Base-by-base conservation (phyloP, 1,140 invertebrate genomes). In the Thalassaphorura encarpata region DNA sequence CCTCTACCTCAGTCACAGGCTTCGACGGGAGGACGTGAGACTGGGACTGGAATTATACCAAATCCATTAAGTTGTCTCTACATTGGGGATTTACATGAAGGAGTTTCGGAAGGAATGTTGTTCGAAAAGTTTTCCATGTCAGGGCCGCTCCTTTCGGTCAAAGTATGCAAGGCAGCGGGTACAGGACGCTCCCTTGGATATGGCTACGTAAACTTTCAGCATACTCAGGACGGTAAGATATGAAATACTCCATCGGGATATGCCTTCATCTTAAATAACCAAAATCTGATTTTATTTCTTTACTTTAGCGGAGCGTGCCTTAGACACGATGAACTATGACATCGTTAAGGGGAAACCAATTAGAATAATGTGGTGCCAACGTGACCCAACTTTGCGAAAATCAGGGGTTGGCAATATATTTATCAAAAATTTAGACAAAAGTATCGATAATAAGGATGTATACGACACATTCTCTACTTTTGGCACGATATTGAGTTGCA, bases 261-360 rank as follows among this genome's bases (percentile, higher is more conserved):
- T 23, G 49, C 33, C n/a, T 50, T 28, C 47, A 27, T 40, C 21
- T 15, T 50, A 33, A 36, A 51, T 21, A 11, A 54, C 42, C 27
- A 4, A 36, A 48, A 13, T 55, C 21, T 3, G 28, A n/a, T n/a
- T n/a, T n/a, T n/a, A n/a, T 31, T 52, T n/a, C n/a, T n/a, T n/a
- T 36, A 63, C 71, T 73, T 56, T 71, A 97, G 95, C 97, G 72
- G 97, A 99, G 78, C 82, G 94, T 72, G 97, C 96, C 54, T 75
- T 99, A 63, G 97, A 99, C 73, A 97, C 94, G 1, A 99, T 99
- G 96, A 99, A 99, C 72, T 99, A 99, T 76, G 97, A 99, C 73
- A 82, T 90, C 67, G 84, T 99, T 63, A 95, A 96, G 72, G 92
- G 92, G 58, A 83, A 89, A 67, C 96, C 96, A 57, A 97, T 99